A percentile compares a stretch with the other conserved stretches of the same genome.
Evolutionary conservation across 2,797 vertebrate genomes (phyloP).

Genomic region (Clarias laeviceps): DNA sequence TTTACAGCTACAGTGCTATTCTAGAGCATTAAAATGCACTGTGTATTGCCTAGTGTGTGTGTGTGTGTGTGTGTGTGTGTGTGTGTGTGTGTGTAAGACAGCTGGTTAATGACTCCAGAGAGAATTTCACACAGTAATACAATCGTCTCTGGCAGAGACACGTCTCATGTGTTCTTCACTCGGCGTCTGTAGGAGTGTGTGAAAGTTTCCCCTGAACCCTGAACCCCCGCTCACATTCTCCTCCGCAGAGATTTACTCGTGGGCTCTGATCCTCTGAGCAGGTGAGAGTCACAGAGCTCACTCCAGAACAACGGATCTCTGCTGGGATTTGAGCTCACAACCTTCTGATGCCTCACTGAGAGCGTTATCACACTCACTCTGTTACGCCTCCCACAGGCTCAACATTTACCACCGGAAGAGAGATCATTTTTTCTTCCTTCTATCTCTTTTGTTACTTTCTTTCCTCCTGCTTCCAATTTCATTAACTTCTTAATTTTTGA

Average conservation of each 20-base stretch:
- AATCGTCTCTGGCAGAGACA: background rate
- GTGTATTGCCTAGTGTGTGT: background rate
- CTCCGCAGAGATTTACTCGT: background rate
- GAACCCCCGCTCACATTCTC: too few species aligned
- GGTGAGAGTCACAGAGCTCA: background rate
- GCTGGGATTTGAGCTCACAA: background rate
- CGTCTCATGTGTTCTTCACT: background rate
- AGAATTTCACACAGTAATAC: background rate
- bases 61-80: constrained; percentile 1
- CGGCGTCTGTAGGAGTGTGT: background rate
- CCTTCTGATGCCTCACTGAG: background rate
- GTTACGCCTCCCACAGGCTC: too few species aligned
- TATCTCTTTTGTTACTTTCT: too few species aligned
- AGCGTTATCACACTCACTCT: background rate
- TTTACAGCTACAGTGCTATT: background rate
- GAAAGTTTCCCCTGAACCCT: background rate
- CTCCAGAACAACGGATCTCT: background rate
- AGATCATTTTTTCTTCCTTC: too few species aligned
- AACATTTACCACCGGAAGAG: too few species aligned
- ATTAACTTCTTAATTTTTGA: too few species aligned
- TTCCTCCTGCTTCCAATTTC: too few species aligned
- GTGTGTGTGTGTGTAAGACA: constrained; percentile 2
- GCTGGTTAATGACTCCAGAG: background rate
- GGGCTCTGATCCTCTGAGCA: background rate
- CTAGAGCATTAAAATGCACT: background rate